Evolutionary conservation across 2,113 vertebrate species (phyloP).

Genomic region (Salvelinus sp.): DNA sequence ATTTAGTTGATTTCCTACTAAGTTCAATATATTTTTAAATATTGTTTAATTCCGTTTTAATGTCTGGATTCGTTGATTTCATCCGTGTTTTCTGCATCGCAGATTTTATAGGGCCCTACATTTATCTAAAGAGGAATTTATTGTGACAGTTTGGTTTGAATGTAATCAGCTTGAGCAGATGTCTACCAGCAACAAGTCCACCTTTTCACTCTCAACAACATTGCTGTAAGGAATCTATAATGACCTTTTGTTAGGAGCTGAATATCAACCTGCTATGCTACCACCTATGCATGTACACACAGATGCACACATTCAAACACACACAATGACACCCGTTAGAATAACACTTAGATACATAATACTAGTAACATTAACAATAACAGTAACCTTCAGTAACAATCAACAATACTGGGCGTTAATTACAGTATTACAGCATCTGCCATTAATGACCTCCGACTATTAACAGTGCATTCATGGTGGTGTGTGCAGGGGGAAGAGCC

Average conservation of each 20-base stretch:
- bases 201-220: constrained; percentile 17
- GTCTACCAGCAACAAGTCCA: constrained; percentile 22
- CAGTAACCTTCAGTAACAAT: neutral
- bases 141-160: constrained; percentile 45
- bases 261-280: constrained; percentile 49
- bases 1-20: too few relatives aligned
- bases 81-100: too few relatives aligned
- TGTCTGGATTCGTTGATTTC: too few relatives aligned
- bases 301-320: neutral
- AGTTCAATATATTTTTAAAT: too few relatives aligned
- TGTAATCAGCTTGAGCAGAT: constrained; percentile 38
- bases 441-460: constrained; percentile 41
- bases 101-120: neutral
- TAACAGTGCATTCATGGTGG: constrained; percentile 45
- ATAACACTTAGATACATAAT: neutral
- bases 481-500: constrained; percentile 39
- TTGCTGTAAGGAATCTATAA: constrained; percentile 34
- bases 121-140: constrained; percentile 23
- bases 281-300: constrained; percentile 47
- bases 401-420: neutral
- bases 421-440: constrained; percentile 34
- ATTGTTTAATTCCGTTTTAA: too few relatives aligned
- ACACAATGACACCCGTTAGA: constrained; percentile 14
- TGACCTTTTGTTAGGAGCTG: constrained; percentile 55
- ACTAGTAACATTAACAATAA: neutral